Conservation (phyloP, 2,888 invertebrate species). For the Sarcophaga caerulescens region DNA sequence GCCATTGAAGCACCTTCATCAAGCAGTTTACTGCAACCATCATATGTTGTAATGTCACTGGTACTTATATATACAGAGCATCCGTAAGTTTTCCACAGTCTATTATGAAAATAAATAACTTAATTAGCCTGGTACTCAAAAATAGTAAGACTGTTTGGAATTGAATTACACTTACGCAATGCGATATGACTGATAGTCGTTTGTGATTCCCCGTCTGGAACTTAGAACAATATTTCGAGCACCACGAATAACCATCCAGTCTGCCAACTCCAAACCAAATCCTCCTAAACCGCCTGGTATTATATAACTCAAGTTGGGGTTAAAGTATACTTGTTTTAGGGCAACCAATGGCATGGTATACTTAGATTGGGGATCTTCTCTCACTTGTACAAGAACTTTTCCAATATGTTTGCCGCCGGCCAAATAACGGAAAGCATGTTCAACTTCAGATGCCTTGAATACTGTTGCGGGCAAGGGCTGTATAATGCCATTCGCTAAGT, state of each 20-base stretch:
- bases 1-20: constrained; percentile 85
- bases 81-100: constrained; percentile 87
- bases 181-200: constrained; percentile 91
- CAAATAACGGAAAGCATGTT: constrained; percentile 87
- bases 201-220: constrained; percentile 89
- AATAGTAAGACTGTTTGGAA: neutral
- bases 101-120: constrained; percentile 70
- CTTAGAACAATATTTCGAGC: constrained; percentile 90
- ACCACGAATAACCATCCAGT: constrained; percentile 92
- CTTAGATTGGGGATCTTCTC: constrained; percentile 72
- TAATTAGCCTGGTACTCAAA: neutral
- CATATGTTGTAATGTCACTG: constrained; percentile 84
- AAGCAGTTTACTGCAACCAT: constrained; percentile 87
- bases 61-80: constrained; percentile 86
- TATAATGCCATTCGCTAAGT: constrained; percentile 86
- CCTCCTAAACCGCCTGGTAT: constrained; percentile 93
- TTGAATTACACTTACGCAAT: constrained; percentile 82
- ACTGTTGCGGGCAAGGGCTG: constrained; percentile 86
- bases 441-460: constrained; percentile 86
- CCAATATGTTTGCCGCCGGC: constrained; percentile 90
- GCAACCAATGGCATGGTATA: constrained; percentile 76
- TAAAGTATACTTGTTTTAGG: constrained; percentile 76
- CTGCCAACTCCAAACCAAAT: constrained; percentile 93
- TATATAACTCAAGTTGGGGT: constrained; percentile 81
- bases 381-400: constrained; percentile 83